A percentile compares a stretch with the other conserved stretches of the same genome.
These are phyloP conservation scores for Drosophila aff. DNA, from an alignment of 1,140 invertebrate species.

Conservation along the genomic window DNA sequence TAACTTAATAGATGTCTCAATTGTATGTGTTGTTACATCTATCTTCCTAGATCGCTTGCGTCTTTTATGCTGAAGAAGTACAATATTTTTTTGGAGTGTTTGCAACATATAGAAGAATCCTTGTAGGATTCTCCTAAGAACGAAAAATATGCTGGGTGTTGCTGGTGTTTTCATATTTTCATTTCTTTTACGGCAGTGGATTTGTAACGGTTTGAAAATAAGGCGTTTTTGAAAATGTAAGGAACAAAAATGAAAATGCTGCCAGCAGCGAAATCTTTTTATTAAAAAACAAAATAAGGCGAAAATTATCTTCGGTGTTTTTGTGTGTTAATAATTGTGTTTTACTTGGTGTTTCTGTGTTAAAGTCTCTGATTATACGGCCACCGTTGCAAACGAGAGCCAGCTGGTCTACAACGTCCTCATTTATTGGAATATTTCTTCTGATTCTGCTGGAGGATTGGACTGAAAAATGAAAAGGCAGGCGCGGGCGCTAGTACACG, in stretches of 20 bases:
- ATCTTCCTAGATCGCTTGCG: conserved; percentile 16
- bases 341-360: conserved; percentile 15
- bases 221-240: conserved; percentile 33
- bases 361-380: conserved; percentile 27
- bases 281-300: conserved; percentile 35
- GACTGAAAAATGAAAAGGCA: conserved; percentile 56
- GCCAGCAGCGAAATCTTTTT: conserved; percentile 68
- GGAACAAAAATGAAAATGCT: conserved; percentile 49
- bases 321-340: not conserved
- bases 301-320: conserved; percentile 23
- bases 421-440: conserved; percentile 10
- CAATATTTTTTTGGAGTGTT: conserved; percentile 12
- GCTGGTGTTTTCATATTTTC: conserved; percentile 17
- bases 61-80: conserved; percentile 34
- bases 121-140: conserved; percentile 21
- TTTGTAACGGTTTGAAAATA: conserved; percentile 64
- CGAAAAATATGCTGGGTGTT: conserved; percentile 53
- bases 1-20: conserved; percentile 44
- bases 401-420: conserved; percentile 68
- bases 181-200: conserved; percentile 68
- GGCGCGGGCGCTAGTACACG: conserved; percentile 30
- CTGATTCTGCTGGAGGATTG: conserved; percentile 5
- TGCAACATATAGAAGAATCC: conserved; percentile 21
- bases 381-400: conserved; percentile 67
- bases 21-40: conserved; percentile 38